A percentile compares a stretch with the other conserved stretches of the same genome.
phyloP scores from a whole-genome alignment of 1,140 invertebrate genomes.

The Scaptomyza graminum region DNA sequence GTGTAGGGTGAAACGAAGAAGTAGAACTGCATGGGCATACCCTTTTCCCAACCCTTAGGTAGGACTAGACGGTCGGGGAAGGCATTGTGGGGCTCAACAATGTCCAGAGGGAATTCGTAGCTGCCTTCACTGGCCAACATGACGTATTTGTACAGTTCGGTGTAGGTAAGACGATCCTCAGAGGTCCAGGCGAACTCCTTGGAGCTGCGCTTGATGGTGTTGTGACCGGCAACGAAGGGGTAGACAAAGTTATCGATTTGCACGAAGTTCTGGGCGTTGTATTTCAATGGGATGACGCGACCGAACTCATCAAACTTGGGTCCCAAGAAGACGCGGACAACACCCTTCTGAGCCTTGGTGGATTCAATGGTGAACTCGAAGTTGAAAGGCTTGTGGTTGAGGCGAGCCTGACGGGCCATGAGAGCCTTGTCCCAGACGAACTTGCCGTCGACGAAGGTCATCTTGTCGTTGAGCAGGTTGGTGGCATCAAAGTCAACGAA shows the following conservation, averaged over 20 bases:
- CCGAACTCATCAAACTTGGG: slow-evolving; percentile 86
- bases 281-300: slow-evolving; percentile 85
- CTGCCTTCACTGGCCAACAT: slow-evolving; percentile 84
- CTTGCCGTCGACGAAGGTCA: slow-evolving; percentile 73
- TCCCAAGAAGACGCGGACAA: slow-evolving; percentile 86
- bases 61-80: slow-evolving; percentile 86
- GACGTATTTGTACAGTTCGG: slow-evolving; percentile 86
- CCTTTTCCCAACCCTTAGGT: slow-evolving; percentile 86
- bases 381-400: slow-evolving; percentile 88
- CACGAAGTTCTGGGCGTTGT: slow-evolving; percentile 87
- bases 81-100: slow-evolving; percentile 85
- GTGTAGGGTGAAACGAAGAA: slow-evolving; percentile 84
- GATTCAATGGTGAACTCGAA: slow-evolving; percentile 85
- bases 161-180: slow-evolving; percentile 87
- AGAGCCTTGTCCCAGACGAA: slow-evolving; percentile 76
- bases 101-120: slow-evolving; percentile 84
- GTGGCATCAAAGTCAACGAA: slow-evolving; percentile 88
- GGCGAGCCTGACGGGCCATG: slow-evolving; percentile 83
- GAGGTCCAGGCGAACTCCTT: slow-evolving; percentile 87
- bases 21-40: slow-evolving; percentile 87
- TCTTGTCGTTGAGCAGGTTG: slow-evolving; percentile 86
- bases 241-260: slow-evolving; percentile 89
- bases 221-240: slow-evolving; percentile 87
- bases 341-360: slow-evolving; percentile 84
- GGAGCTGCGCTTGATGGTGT: slow-evolving; percentile 88